These are phyloP conservation scores for Drosophila formosana DNA, from an alignment of 2,888 invertebrate genomes.

Conservation along the genomic window DNA sequence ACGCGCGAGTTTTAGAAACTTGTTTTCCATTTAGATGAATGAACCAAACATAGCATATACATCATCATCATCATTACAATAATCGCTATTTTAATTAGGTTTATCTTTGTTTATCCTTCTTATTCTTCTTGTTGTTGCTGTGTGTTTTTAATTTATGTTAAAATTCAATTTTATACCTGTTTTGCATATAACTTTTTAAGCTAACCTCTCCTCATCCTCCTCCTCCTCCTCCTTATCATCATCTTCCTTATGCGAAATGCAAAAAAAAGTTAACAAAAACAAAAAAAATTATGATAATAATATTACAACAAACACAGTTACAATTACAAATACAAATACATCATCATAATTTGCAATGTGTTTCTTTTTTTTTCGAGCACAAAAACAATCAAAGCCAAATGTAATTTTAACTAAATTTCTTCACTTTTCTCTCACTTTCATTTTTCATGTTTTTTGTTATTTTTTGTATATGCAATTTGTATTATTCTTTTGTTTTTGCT, in stretches of 20 bases:
- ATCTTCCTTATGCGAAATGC: conserved; percentile 43
- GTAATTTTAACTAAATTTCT: conserved; percentile 68
- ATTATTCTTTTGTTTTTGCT: conserved; percentile 5
- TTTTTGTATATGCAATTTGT: conserved; percentile 20
- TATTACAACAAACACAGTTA: conserved; percentile 34
- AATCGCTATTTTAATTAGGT: conserved; percentile 4
- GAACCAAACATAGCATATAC: conserved; percentile 41
- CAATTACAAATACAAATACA: conserved; percentile 34
- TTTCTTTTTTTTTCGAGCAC: conserved; percentile 31
- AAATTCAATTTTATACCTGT: conserved; percentile 74
- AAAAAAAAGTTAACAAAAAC: conserved; percentile 29
- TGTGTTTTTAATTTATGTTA: conserved; percentile 52
- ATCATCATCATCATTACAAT: conserved; percentile 13
- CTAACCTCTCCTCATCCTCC: conserved; percentile 41
- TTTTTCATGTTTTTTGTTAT: conserved; percentile 8
- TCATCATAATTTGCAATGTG: conserved; percentile 27
- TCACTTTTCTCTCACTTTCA: conserved; percentile 9
- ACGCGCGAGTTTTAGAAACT: conserved; percentile 76
- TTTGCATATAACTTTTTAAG: conserved; percentile 63
- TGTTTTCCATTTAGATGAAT: conserved; percentile 39
- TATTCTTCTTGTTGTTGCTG: conserved; percentile 20
- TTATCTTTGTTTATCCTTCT: conserved; percentile 7
- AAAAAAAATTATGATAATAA: conserved; percentile 9
- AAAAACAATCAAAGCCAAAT: conserved; percentile 53
- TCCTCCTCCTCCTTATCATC: conserved; percentile 10